Conservation (phyloP, 2,113 vertebrate species). For the Dryoscopus gambensis region DNA sequence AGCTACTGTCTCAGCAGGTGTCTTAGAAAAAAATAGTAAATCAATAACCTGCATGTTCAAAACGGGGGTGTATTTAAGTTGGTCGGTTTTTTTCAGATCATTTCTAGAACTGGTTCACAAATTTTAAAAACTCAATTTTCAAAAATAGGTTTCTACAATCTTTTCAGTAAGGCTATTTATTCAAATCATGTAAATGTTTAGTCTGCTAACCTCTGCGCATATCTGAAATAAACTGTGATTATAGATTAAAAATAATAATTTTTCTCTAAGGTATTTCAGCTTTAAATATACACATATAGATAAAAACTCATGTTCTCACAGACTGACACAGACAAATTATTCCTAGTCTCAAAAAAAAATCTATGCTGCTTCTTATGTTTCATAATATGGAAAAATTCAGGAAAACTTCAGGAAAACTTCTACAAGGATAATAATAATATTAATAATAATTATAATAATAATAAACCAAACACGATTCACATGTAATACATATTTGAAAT, state of each 20-base stretch:
- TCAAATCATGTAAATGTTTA: neutral
- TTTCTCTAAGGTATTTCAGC: neutral
- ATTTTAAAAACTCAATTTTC: neutral
- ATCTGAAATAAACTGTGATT: neutral
- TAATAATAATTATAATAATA: neutral
- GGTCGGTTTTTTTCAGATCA: neutral
- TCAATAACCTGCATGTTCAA: neutral
- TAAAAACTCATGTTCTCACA: neutral
- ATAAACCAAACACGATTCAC: neutral
- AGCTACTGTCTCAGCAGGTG: neutral
- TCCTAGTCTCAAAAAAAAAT: neutral
- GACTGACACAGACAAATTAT: neutral
- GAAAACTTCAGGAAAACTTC: neutral
- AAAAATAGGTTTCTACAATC: neutral
- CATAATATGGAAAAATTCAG: too few species aligned
- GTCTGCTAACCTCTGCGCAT: neutral
- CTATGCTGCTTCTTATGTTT: neutral
- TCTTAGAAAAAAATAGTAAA: neutral
- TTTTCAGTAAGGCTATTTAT: neutral
- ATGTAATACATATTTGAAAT: neutral
- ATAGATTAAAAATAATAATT: neutral
- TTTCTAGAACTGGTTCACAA: neutral
- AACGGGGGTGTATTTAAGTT: neutral
- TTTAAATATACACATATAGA: neutral
- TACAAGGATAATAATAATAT: neutral